These are phyloP conservation scores for Drosophila lacteicornis DNA, from an alignment of 1,140 invertebrate species.

Conservation along the genomic window DNA sequence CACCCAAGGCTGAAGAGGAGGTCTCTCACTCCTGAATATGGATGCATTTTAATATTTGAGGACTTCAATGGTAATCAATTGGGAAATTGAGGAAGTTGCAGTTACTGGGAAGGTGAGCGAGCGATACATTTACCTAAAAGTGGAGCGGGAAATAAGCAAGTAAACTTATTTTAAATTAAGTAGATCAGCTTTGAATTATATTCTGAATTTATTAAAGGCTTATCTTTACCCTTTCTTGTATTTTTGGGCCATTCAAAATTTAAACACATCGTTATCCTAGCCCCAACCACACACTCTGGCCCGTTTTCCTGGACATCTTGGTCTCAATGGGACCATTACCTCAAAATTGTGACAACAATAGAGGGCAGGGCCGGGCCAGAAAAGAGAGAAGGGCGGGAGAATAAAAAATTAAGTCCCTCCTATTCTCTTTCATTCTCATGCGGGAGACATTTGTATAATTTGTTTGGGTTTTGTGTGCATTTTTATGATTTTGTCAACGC, in stretches of 20 bases:
- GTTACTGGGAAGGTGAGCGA: not conserved
- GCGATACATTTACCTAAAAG: not conserved
- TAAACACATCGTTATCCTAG: conserved; percentile 29
- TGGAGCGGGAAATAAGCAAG: not conserved
- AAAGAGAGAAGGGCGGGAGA: not conserved
- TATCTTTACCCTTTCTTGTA: not conserved
- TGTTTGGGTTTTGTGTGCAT: conserved; percentile 78
- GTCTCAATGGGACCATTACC: conserved; percentile 69
- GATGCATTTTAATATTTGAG: conserved; percentile 42
- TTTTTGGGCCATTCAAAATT: conserved; percentile 16
- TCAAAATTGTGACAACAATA: conserved; percentile 62
- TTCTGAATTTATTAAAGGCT: not conserved
- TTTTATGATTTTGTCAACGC: conserved; percentile 82
- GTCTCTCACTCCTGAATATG: not conserved
- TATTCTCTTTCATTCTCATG: conserved; percentile 43
- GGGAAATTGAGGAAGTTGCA: conserved; percentile 24
- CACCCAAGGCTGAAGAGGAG: not conserved
- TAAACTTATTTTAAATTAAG: not conserved
- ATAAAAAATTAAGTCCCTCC: conserved; percentile 65
- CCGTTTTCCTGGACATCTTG: conserved; percentile 1
- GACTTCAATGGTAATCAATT: conserved; percentile 52
- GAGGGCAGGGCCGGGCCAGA: not conserved
- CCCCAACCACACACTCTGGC: not conserved
- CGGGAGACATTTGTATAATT: conserved; percentile 80
- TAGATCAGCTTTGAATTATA: not conserved